A percentile compares a stretch with the other conserved stretches of the same genome.
phyloP scores from a whole-genome alignment of 2,888 invertebrate species.

The Nomada goodeniana region DNA sequence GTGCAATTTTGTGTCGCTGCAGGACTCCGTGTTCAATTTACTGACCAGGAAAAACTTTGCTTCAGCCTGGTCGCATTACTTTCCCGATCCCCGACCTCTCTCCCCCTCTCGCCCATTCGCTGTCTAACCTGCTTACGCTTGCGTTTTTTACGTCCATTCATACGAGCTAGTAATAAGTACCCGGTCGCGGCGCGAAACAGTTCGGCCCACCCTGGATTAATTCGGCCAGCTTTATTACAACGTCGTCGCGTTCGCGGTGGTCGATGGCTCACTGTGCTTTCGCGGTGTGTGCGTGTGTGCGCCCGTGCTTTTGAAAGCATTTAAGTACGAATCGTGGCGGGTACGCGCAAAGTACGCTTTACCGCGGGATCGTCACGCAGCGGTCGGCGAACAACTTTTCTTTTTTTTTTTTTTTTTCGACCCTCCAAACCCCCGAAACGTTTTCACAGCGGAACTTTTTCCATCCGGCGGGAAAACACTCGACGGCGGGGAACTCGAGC shows the following conservation, averaged over 20 bases:
- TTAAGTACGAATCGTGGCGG: too few relatives aligned
- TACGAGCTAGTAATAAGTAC: conserved; percentile 46
- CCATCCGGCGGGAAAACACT: conserved; percentile 34
- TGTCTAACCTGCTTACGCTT: not conserved
- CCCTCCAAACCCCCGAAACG: not conserved
- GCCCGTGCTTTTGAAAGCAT: not conserved
- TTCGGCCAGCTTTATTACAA: conserved; percentile 66
- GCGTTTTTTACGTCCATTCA: not conserved
- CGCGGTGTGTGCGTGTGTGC: not conserved
- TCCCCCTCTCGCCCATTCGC: not conserved
- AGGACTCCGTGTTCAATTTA: conserved; percentile 63
- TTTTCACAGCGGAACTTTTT: conserved; percentile 27
- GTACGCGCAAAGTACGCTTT: not conserved
- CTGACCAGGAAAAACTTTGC: conserved; percentile 53
- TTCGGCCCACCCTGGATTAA: conserved; percentile 60
- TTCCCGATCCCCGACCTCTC: not conserved
- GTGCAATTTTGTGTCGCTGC: conserved; percentile 64
- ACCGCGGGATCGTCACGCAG: conserved; percentile 35
- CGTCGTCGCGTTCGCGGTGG: conserved; percentile 51
- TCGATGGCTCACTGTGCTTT: conserved; percentile 35
- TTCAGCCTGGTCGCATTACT: conserved; percentile 32
- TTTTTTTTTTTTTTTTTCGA: not conserved
- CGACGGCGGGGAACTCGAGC: conserved; percentile 25
- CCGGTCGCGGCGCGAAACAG: conserved; percentile 46
- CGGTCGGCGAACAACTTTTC: conserved; percentile 1